These are phyloP conservation scores for Actinernus sp. DNA, from an alignment of 92 coral and sea anemone genomes.

Conservation along the genomic window DNA sequence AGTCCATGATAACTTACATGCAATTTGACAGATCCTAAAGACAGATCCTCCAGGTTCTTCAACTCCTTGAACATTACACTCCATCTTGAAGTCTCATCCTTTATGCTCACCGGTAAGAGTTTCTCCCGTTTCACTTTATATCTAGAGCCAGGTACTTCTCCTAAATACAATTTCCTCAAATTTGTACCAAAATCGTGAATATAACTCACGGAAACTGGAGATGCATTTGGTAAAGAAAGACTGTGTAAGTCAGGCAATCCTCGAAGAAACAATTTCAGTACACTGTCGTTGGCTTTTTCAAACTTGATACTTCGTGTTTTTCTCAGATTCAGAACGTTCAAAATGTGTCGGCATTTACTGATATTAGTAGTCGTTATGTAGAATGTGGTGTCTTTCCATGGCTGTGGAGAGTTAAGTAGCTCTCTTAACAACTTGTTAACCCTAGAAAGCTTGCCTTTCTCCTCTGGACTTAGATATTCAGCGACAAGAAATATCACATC, in stretches of 20 bases:
- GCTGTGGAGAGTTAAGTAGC: constrained; percentile 16
- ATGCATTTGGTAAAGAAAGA: not conserved
- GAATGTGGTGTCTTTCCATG: constrained; percentile 21
- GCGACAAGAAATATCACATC: constrained; percentile 21
- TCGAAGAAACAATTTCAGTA: not conserved
- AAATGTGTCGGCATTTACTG: not conserved
- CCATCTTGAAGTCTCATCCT: not conserved
- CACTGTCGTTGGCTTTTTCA: not conserved
- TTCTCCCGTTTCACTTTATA: no score
- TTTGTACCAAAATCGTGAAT: not conserved
- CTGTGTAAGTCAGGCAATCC: not conserved
- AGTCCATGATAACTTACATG: no score
- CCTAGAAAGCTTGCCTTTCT: constrained; percentile 24
- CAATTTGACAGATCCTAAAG: not conserved
- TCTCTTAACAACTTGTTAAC: constrained; percentile 10
- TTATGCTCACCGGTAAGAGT: no score
- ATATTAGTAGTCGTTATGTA: constrained; percentile 7
- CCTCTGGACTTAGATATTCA: constrained; percentile 20
- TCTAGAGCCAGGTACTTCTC: no score
- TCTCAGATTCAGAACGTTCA: not conserved
- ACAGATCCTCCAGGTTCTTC: not conserved
- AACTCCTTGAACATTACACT: not conserved
- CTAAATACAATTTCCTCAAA: not conserved
- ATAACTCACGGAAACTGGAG: not conserved
- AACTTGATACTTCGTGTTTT: not conserved